Base-by-base conservation (phyloP, 2,797 vertebrate genomes). In the Acanthurus tractus region DNA sequence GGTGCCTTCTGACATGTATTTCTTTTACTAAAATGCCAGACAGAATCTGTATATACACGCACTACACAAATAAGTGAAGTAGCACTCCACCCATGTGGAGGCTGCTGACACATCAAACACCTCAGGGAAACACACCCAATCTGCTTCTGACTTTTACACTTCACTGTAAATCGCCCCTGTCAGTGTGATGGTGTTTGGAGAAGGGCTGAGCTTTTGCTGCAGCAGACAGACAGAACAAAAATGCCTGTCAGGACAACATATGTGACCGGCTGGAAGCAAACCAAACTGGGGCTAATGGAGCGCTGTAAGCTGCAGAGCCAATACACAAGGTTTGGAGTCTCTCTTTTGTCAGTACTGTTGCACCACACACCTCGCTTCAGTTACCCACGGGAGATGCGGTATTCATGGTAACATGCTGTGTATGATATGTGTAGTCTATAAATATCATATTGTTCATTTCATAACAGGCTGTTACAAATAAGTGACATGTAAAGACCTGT, bases 31-130 rank as follows among this genome's bases (percentile, higher is more conserved):
- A 6, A 29, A 49, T 63, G 23, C 23, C 79, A 84, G 83, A 84
- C 80, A 81, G 69, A 64, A 82, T 85, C n/a, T 86, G 86, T 73
- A 73, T 22, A 57, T 79, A 79, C 82, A 84, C 65, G 78, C 17
- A 64, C 44, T 17, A 59, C 54, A 42, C 55, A 34, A 85, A 67
- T 74, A 73, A 75, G 59, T 63, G 76, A 80, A 71, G 53, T 54
- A 52, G 29, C 40, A 61, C 83, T 79, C 84, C 82, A 61, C 87
- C 79, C 86, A 65, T 6, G 49, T n/a, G 34, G 63, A 71, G 22
- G 64, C 54, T 55, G 79, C 75, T 87, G 78, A 88, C 85, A 82
- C 82, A 88, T 83, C 75, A 88, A 81, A 84, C 82, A 75, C 86
- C 78, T 86, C 78, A 52, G 69, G 74, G 70, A 80, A 83, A 77